These are phyloP conservation scores for Drosophila tristis DNA, from an alignment of 1,140 invertebrate genomes.

Conservation along the genomic window DNA sequence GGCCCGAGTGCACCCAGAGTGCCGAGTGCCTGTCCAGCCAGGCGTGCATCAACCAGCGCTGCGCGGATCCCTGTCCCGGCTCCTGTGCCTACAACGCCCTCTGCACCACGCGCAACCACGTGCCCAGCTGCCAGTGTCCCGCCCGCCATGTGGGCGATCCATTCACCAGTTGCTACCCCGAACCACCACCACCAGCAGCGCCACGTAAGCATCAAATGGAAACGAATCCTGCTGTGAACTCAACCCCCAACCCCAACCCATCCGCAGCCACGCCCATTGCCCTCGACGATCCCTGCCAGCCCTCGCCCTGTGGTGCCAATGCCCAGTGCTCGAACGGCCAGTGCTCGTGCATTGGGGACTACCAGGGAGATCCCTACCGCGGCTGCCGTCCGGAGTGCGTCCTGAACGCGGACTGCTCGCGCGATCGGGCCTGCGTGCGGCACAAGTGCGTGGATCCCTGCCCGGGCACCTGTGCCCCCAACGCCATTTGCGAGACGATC, in stretches of 20 bases:
- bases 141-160: conserved; percentile 89
- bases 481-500: conserved; percentile 88
- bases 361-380: conserved; percentile 85
- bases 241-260: conserved; percentile 8
- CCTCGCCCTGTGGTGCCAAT: conserved; percentile 89
- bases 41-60: conserved; percentile 86
- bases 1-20: conserved; percentile 87
- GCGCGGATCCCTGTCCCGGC: conserved; percentile 86
- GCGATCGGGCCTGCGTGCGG: conserved; percentile 87
- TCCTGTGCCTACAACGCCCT: conserved; percentile 87
- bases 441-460: conserved; percentile 89
- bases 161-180: conserved; percentile 72
- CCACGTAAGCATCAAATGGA: conserved; percentile 49
- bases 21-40: conserved; percentile 85
- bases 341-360: conserved; percentile 85
- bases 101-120: conserved; percentile 88
- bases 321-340: conserved; percentile 88
- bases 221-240: background rate
- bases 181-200: conserved; percentile 55
- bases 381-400: conserved; percentile 79
- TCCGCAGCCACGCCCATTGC: conserved; percentile 82
- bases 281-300: conserved; percentile 86
- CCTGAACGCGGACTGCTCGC: conserved; percentile 85
- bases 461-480: conserved; percentile 88
- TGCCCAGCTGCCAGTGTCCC: conserved; percentile 88